Percentiles rank a stretch among this genome's conserved stretches.
Evolutionary conservation across 2,888 invertebrate genomes (phyloP).

Genomic region (Drosophila multiciliata): DNA sequence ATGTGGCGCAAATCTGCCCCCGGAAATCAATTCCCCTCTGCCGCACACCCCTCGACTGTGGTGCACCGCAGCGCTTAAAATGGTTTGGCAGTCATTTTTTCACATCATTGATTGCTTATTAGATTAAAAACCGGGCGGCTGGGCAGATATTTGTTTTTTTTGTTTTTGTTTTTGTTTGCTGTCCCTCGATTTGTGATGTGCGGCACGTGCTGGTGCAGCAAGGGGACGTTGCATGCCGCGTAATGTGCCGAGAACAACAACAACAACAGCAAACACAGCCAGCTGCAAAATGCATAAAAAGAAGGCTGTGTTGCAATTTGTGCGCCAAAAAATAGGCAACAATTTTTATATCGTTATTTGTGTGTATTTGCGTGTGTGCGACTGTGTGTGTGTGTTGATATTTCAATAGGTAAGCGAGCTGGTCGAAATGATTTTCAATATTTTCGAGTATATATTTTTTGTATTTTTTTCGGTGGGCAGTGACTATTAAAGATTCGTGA

Average conservation of each 20-base stretch:
- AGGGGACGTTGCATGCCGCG: slow-evolving; percentile 43
- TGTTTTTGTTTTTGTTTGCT: slow-evolving; percentile 12
- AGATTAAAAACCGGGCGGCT: slow-evolving; percentile 75
- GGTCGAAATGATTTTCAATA: slow-evolving; percentile 58
- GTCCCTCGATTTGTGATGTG: slow-evolving; percentile 37
- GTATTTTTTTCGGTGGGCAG: slow-evolving; percentile 16
- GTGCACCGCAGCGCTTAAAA: slow-evolving; percentile 79
- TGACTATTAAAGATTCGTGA: slow-evolving; percentile 75
- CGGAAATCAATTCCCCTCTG: slow-evolving; percentile 1
- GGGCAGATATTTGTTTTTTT: slow-evolving; percentile 34
- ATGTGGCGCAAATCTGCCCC: slow-evolving; percentile 28
- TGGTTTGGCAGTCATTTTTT: slow-evolving; percentile 79
- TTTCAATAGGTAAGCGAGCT: slow-evolving; percentile 39
- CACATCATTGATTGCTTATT: slow-evolving; percentile 83
- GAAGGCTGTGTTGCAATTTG: slow-evolving; percentile 73
- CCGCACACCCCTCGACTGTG: slow-evolving; percentile 23
- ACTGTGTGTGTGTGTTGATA: slow-evolving; percentile 1
- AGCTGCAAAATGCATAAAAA: slow-evolving; percentile 49
- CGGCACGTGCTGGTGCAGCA: slow-evolving; percentile 63
- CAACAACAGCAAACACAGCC: slow-evolving; percentile 20
- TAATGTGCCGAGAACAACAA: slow-evolving; percentile 70
- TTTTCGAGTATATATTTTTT: slow-evolving; percentile 19
- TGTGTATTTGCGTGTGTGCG: slow-evolving; percentile 10
- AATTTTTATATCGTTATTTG: slow-evolving; percentile 42
- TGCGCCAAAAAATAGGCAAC: slow-evolving; percentile 67